A percentile compares a stretch with the other conserved stretches of the same genome.
phyloP scores from a whole-genome alignment of 2,888 invertebrate species.

The Hydropsyche betteni region DNA sequence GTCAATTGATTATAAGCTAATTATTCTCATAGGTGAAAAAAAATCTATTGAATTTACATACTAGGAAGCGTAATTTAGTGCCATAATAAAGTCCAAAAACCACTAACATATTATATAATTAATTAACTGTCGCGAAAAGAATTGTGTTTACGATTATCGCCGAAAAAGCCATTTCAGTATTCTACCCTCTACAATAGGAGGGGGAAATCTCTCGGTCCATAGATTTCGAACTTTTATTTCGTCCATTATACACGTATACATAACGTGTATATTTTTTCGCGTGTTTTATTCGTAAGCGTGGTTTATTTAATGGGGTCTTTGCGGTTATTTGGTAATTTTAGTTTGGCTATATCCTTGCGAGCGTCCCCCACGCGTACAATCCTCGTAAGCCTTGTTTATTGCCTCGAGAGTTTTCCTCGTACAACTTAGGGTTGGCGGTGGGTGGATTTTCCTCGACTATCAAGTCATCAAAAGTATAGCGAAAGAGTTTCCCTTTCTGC shows the following conservation, averaged over 20 bases:
- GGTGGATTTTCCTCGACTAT: background rate
- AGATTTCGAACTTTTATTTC: background rate
- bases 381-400: conserved; percentile 30
- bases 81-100: too few species aligned
- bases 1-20: too few species aligned
- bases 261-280: background rate
- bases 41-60: too few species aligned
- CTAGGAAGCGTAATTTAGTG: too few species aligned
- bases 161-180: background rate
- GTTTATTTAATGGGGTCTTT: conserved; percentile 29
- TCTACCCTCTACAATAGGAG: background rate
- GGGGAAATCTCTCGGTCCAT: background rate
- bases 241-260: background rate
- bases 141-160: conserved; percentile 4
- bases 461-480: too few species aligned
- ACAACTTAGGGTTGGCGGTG: background rate
- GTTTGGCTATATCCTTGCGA: conserved; percentile 22
- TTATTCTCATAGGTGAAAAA: too few species aligned
- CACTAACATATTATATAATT: too few species aligned
- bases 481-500: too few species aligned
- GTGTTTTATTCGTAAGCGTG: background rate
- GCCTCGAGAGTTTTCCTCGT: conserved; percentile 17
- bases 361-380: conserved; percentile 2
- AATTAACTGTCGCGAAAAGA: background rate
- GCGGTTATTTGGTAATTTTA: conserved; percentile 30